Conservation (phyloP, 2,888 invertebrate genomes). For the Ectemnius cavifrons region DNA sequence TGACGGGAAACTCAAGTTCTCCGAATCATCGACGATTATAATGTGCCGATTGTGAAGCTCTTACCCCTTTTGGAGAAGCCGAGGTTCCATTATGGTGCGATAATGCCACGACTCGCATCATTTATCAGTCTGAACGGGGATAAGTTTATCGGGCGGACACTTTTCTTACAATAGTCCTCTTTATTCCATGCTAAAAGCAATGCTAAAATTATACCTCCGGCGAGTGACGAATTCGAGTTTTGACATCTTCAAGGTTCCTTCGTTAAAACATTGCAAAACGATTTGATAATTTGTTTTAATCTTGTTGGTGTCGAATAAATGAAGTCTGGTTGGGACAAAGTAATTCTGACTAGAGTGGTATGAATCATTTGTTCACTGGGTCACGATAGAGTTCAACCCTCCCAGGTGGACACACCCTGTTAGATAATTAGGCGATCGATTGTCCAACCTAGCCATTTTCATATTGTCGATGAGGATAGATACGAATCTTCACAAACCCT, state of each 20-base stretch:
- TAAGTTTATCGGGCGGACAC: constrained; percentile 25
- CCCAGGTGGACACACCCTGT: constrained; percentile 35
- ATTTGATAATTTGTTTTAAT: too few species aligned
- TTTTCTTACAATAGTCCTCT: constrained; percentile 7
- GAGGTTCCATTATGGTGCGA: constrained; percentile 10
- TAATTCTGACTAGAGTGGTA: constrained; percentile 10
- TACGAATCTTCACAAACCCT: too few species aligned
- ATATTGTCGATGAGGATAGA: constrained; percentile 22
- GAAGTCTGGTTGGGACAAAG: too few species aligned
- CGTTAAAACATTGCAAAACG: too few species aligned
- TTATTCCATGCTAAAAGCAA: background rate
- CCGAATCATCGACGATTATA: background rate
- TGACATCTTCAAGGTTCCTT: too few species aligned
- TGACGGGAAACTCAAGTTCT: too few species aligned
- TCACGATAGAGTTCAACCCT: constrained; percentile 27
- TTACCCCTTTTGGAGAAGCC: background rate
- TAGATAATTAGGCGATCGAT: constrained; percentile 50
- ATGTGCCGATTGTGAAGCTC: background rate
- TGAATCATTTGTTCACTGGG: constrained; percentile 33
- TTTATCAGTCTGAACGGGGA: constrained; percentile 24
- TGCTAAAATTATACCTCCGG: background rate
- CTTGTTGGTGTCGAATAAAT: too few species aligned
- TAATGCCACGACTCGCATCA: constrained; percentile 21
- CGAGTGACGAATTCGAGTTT: too few species aligned
- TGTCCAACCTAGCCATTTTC: constrained; percentile 39